Conservation (phyloP, 1,140 invertebrate species). For the Limonius californicus region DNA sequence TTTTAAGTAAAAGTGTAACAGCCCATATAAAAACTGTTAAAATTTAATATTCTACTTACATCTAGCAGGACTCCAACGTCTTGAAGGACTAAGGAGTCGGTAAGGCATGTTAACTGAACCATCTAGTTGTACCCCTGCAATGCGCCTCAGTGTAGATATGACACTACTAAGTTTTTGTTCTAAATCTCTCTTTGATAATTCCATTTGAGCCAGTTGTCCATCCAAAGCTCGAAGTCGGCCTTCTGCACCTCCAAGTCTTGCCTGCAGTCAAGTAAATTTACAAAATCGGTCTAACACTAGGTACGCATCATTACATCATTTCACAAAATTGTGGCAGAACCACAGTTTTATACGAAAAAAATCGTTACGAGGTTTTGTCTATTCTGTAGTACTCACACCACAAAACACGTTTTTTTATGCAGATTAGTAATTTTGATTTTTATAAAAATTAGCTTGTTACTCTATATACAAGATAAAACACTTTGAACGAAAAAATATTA, state of each 20-base stretch:
- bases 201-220: conserved; percentile 70
- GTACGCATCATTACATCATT: no score
- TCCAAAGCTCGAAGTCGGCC: conserved; percentile 80
- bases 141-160: conserved; percentile 72
- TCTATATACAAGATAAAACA: background rate
- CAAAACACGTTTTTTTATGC: background rate
- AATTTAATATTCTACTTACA: conserved; percentile 23
- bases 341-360: no score
- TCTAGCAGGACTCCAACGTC: conserved; percentile 67
- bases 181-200: conserved; percentile 71
- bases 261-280: conserved; percentile 45
- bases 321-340: no score
- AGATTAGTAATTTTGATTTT: no score
- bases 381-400: no score
- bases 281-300: no score
- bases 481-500: conserved; percentile 13
- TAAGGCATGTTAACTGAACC: conserved; percentile 64
- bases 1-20: background rate
- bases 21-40: no score
- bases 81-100: conserved; percentile 64
- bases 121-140: conserved; percentile 80
- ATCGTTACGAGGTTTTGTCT: no score
- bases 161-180: conserved; percentile 82
- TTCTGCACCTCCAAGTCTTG: conserved; percentile 77
- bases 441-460: no score